Base-by-base conservation (phyloP, 2,113 vertebrate genomes). In the Ia io region DNA sequence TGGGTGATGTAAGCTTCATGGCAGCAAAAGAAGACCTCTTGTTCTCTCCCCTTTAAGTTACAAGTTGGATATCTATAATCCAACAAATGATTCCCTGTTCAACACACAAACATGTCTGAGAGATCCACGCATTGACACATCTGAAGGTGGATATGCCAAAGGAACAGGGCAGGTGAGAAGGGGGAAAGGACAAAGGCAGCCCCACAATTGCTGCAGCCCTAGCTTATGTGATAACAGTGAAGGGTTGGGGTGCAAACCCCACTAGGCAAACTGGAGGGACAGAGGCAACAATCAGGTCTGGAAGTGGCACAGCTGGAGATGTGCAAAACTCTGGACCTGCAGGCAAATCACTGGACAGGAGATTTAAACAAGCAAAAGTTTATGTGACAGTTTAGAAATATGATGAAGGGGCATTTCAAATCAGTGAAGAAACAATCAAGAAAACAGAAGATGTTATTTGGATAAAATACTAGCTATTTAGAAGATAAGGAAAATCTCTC, bases 261-360 rank as follows among this genome's bases (percentile, higher is more conserved):
- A 47, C 8, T 32, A 3, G 71, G 28, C 7, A 76, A 76, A 32
- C 73, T 47, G 42, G 44, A 20, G 28, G 8, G 44, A 65, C 63
- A 82, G 63, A n/a, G 30, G 63, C 32, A 17, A 32, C 63, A n/a
- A 67, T n/a, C 63, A n/a, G 63, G 30, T 16, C 30, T 69, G 70
- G 8, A 25, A 79, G 32, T 40, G 6, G 20, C 32, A 78, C 13
- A 71, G 56, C 16, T 28, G 13, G 28, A 77, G 7, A 5, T 47
- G 12, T 40, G 20, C 16, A 69, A 40, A 70, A 77, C 4, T 9
- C 1, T 20, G 6, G 3, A 12, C 1, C 5, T 13, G 0, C 1
- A n/a, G 25, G 63, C 0, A 51, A 37, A 23, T 35, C 42, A 70
- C 3, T 85, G 18, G 12, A 37, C 1, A 70, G 14, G 69, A 63